Conservation (phyloP, 2,797 vertebrate genomes). For the Lophius americanus region DNA sequence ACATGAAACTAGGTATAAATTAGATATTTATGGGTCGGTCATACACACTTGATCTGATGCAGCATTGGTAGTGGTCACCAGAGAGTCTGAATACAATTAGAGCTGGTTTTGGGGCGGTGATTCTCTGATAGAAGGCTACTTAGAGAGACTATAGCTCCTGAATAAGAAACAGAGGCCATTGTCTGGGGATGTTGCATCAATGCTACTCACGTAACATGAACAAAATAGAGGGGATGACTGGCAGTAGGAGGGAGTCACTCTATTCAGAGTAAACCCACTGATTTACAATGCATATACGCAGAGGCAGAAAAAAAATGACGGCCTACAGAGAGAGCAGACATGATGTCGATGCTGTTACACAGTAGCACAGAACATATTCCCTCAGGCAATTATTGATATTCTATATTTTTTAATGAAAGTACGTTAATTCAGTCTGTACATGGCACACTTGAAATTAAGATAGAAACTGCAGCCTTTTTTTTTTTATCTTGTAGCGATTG, state of each 20-base stretch:
- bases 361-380: slow-evolving; percentile 13
- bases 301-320: slow-evolving; percentile 48
- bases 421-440: slow-evolving; percentile 19
- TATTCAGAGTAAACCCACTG: slow-evolving; percentile 74
- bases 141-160: slow-evolving; percentile 66
- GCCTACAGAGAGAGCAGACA: slow-evolving; percentile 29
- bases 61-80: slow-evolving; percentile 60
- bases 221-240: slow-evolving; percentile 67
- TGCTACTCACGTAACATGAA: slow-evolving; percentile 73
- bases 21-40: slow-evolving; percentile 68
- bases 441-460: neutral
- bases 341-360: slow-evolving; percentile 29
- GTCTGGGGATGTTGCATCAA: slow-evolving; percentile 69
- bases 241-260: slow-evolving; percentile 44
- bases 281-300: slow-evolving; percentile 59
- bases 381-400: slow-evolving; percentile 24
- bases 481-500: neutral
- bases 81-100: slow-evolving; percentile 73
- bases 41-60: slow-evolving; percentile 68
- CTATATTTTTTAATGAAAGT: slow-evolving; percentile 15
- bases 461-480: slow-evolving; percentile 1
- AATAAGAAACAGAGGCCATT: slow-evolving; percentile 66
- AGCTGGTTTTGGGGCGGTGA: slow-evolving; percentile 72
- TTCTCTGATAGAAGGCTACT: slow-evolving; percentile 78
- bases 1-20: slow-evolving; percentile 57